phyloP scores from a whole-genome alignment of 2,888 invertebrate genomes.

The Tinea trinotella region DNA sequence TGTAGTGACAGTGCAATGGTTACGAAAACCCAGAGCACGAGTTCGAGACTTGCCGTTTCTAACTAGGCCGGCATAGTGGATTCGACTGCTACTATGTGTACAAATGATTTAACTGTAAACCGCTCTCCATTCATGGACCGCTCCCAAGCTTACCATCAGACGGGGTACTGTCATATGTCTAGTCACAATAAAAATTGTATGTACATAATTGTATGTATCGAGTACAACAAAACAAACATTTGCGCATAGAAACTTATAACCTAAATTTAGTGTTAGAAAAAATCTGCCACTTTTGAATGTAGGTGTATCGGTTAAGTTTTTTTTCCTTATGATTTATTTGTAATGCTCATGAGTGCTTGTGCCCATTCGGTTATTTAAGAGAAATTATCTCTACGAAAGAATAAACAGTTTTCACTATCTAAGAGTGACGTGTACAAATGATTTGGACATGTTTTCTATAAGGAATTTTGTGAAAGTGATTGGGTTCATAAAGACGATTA shows the following conservation, averaged over 20 bases:
- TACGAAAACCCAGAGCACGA: too few species aligned
- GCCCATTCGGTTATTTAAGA: slow-evolving; percentile 6
- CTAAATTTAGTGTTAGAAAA: neutral
- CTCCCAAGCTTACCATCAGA: too few species aligned
- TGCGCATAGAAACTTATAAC: slow-evolving; percentile 1
- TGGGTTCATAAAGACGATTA: neutral
- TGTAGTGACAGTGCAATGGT: too few species aligned
- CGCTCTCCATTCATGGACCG: too few species aligned
- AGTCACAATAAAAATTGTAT: neutral
- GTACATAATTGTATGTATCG: neutral
- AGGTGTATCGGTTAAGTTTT: slow-evolving; percentile 7
- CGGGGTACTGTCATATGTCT: too few species aligned
- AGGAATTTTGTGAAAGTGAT: neutral
- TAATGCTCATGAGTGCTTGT: neutral
- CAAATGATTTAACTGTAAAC: too few species aligned
- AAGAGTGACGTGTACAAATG: slow-evolving; percentile 5
- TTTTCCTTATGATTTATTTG: slow-evolving; percentile 5
- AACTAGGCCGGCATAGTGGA: too few species aligned
- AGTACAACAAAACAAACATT: slow-evolving; percentile 7
- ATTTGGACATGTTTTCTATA: neutral
- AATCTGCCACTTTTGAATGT: slow-evolving; percentile 7
- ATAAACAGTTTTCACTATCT: slow-evolving; percentile 17
- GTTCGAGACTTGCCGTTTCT: too few species aligned
- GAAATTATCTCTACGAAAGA: slow-evolving; percentile 9
- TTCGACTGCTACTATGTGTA: too few species aligned